A percentile compares a stretch with the other conserved stretches of the same genome.
Conservation (phyloP, 30 jellyfish, hydroid and myxozoan species). For the Hydra vulgaris region DNA sequence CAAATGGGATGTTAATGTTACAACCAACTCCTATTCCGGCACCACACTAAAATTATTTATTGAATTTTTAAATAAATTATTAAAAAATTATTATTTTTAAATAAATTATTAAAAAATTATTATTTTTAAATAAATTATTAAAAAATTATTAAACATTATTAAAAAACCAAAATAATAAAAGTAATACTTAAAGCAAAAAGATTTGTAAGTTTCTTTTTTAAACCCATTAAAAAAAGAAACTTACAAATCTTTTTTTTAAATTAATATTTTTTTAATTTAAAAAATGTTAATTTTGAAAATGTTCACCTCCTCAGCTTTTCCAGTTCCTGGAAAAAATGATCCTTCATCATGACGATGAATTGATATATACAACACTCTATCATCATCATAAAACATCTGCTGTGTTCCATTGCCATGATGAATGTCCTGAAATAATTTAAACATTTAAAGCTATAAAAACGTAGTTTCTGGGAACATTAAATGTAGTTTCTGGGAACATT, state of each 20-base stretch:
- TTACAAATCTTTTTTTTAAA: background rate
- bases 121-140: too few species aligned
- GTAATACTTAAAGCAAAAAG: too few species aligned
- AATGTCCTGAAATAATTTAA: slow-evolving; percentile 92
- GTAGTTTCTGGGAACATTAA: too few species aligned
- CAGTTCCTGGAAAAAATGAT: slow-evolving; percentile 93
- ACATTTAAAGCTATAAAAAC: background rate
- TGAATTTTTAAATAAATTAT: too few species aligned
- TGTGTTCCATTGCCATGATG: slow-evolving; percentile 99
- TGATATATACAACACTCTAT: slow-evolving; percentile 76
- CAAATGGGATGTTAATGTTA: slow-evolving; percentile 69
- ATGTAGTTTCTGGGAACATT: too few species aligned
- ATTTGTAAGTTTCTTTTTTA: too few species aligned
- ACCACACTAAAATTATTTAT: slow-evolving; percentile 93
- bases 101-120: too few species aligned
- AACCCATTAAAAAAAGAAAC: background rate
- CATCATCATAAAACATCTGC: slow-evolving; percentile 95
- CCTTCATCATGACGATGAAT: slow-evolving; percentile 94
- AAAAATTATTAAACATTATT: background rate
- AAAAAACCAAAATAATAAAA: too few species aligned
- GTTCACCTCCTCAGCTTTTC: slow-evolving; percentile 85
- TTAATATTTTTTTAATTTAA: too few species aligned
- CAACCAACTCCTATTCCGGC: slow-evolving; percentile 98
- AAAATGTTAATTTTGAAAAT: background rate
- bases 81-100: too few species aligned